phyloP scores from a whole-genome alignment of 1,140 invertebrate species.

The Lasioglossum albipes region DNA sequence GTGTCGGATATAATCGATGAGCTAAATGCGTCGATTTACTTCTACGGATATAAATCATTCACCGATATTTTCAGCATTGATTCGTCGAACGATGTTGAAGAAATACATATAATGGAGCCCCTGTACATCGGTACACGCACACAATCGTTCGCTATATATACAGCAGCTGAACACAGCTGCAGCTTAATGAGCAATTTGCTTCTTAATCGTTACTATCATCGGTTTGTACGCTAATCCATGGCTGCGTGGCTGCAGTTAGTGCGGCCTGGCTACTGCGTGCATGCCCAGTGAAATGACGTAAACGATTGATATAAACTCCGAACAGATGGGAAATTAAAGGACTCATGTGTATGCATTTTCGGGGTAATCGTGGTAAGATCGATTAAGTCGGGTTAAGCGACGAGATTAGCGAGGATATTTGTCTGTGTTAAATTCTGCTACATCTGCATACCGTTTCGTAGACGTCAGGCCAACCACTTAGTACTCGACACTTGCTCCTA shows the following conservation, averaged over 20 bases:
- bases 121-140: neutral
- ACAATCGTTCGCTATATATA: neutral
- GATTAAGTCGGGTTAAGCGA: slow-evolving; percentile 4
- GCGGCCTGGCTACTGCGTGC: neutral
- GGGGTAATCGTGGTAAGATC: neutral
- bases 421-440: neutral
- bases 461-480: neutral
- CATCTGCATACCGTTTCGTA: neutral
- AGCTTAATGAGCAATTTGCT: slow-evolving; percentile 36
- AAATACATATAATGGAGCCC: neutral
- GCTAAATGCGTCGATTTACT: no score
- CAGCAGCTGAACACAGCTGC: slow-evolving; percentile 24
- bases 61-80: neutral
- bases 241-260: neutral
- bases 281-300: slow-evolving; percentile 5
- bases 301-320: slow-evolving; percentile 29
- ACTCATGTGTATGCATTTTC: neutral
- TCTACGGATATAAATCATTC: no score
- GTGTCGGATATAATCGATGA: no score
- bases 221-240: slow-evolving; percentile 14
- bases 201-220: slow-evolving; percentile 39
- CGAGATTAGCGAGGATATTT: neutral
- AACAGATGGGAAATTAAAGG: neutral
- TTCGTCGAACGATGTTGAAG: neutral
- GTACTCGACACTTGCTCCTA: no score